phyloP scores from a whole-genome alignment of 2,888 invertebrate genomes.

The Caenorhabditis sp. region DNA sequence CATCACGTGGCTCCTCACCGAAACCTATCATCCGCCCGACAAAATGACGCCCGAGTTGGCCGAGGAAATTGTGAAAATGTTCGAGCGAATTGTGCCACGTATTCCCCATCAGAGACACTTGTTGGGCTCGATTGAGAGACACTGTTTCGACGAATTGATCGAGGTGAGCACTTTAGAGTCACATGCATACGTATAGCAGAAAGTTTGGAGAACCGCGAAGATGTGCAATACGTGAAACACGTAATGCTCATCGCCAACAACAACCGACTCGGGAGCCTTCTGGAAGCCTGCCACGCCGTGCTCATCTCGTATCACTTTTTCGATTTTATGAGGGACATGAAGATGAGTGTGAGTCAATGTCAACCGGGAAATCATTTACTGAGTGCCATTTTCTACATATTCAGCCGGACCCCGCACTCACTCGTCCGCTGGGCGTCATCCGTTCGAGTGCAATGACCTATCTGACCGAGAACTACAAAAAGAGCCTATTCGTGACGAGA shows the following conservation, averaged over 20 bases:
- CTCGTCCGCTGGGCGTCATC: too few relatives aligned
- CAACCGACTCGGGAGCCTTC: not conserved
- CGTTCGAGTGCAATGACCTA: not conserved
- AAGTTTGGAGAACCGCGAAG: not conserved
- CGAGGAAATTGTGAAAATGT: conserved; percentile 12
- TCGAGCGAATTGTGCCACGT: conserved; percentile 11
- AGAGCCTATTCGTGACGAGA: too few relatives aligned
- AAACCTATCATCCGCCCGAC: conserved; percentile 20
- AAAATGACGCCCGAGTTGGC: conserved; percentile 25
- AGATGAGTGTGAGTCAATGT: not conserved
- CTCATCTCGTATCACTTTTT: not conserved
- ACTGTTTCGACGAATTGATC: conserved; percentile 26
- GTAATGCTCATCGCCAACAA: conserved; percentile 11
- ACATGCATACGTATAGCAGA: not conserved
- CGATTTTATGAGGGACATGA: not conserved
- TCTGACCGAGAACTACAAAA: not conserved
- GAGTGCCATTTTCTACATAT: not conserved
- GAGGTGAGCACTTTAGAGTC: not conserved
- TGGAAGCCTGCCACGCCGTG: conserved; percentile 6
- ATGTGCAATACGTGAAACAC: not conserved
- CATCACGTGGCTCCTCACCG: conserved; percentile 28
- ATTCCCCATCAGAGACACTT: conserved; percentile 3
- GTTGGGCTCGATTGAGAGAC: conserved; percentile 19
- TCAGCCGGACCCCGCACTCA: not conserved
- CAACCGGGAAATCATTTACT: too few relatives aligned